Percentiles rank a stretch among this genome's conserved stretches.
Evolutionary conservation across 2,797 vertebrate genomes (phyloP).

Genomic region (Pseudocheirus occidentalis): DNA sequence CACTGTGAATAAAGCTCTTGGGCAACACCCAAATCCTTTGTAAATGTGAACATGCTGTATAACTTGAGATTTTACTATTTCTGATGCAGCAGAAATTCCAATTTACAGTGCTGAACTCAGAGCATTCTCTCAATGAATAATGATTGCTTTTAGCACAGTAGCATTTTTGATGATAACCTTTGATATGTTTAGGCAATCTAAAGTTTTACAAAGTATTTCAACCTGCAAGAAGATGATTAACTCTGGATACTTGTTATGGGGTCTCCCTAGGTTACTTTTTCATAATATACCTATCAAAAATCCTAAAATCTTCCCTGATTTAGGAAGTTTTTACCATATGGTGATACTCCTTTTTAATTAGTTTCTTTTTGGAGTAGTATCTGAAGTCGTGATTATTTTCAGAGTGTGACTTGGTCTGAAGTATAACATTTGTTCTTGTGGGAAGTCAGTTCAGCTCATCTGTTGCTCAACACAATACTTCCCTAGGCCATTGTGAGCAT

Average conservation of each 20-base stretch:
- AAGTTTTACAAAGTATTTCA: constrained; percentile 9
- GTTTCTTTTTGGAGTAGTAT: not conserved
- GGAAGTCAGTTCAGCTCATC: not conserved
- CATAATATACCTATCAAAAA: not conserved
- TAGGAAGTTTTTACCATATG: not conserved
- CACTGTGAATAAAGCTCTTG: not conserved
- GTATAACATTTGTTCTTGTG: not conserved
- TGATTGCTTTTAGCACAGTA: not conserved
- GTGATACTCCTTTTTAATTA: not conserved
- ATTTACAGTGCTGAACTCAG: not conserved
- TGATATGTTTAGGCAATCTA: not conserved
- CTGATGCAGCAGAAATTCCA: not conserved
- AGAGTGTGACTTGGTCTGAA: not conserved
- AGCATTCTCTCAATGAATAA: not conserved
- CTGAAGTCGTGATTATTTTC: not conserved
- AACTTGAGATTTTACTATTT: not conserved
- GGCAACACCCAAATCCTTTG: not conserved
- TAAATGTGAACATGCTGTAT: not conserved
- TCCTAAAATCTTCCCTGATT: not conserved
- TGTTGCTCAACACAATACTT: not conserved
- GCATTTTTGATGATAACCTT: constrained; percentile 32
- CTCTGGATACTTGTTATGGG: not conserved
- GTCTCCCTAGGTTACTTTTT: not conserved
- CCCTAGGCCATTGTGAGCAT: not conserved
- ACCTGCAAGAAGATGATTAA: not conserved